Conservation (phyloP, 2,797 vertebrate genomes). For the Anolis apletophallus region DNA sequence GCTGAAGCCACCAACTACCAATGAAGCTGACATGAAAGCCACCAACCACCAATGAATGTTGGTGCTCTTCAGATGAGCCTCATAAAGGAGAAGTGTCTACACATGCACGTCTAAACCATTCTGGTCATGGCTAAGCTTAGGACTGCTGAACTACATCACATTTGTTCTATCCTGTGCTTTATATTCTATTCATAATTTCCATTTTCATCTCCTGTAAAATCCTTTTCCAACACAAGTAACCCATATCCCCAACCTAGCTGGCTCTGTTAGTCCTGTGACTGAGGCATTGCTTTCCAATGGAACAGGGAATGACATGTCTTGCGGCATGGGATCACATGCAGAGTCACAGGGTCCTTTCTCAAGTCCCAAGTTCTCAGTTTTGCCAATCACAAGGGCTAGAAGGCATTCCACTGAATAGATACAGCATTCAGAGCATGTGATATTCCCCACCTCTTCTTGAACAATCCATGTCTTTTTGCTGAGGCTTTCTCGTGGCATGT, state of each 20-base stretch:
- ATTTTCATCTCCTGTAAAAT: neutral
- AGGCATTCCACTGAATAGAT: neutral
- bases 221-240: neutral
- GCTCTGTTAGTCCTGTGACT: neutral
- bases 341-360: neutral
- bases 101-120: too few relatives aligned
- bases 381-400: neutral
- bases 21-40: too few relatives aligned
- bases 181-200: neutral
- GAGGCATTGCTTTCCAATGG: neutral
- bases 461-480: constrained; percentile 16
- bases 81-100: neutral
- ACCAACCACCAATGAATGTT: neutral
- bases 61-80: neutral
- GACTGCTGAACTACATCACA: neutral
- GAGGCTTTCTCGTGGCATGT: neutral
- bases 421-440: neutral
- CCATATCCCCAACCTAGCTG: neutral
- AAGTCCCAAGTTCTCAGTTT: neutral
- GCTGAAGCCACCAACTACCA: too few relatives aligned
- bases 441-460: neutral
- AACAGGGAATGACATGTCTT: neutral
- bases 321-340: neutral
- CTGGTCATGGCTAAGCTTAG: too few relatives aligned
- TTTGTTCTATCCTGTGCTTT: neutral